A percentile compares a stretch with the other conserved stretches of the same genome.
Evolutionary conservation across 2,888 invertebrate species (phyloP).

Genomic region (Lochmaea crataegi): DNA sequence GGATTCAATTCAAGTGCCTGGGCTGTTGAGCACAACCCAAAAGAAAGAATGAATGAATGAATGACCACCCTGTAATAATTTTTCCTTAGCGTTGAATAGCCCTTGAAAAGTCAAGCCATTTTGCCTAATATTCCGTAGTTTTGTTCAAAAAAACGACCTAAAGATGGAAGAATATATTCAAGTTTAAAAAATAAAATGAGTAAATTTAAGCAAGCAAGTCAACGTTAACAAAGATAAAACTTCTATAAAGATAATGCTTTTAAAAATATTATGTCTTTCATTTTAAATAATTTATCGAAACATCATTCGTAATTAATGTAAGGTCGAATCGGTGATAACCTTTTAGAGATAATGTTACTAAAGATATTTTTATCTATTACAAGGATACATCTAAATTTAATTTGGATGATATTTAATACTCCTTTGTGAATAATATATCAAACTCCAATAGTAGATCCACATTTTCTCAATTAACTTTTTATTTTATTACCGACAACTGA

Average conservation of each 20-base stretch:
- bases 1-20: too few relatives aligned
- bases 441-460: neutral
- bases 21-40: too few relatives aligned
- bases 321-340: neutral
- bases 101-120: too few relatives aligned
- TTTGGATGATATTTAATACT: neutral
- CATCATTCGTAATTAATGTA: neutral
- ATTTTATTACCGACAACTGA: neutral
- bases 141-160: too few relatives aligned
- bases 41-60: too few relatives aligned
- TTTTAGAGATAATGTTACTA: constrained; percentile 2
- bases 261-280: constrained; percentile 5
- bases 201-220: too few relatives aligned
- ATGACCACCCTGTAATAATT: too few relatives aligned
- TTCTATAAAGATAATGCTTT: neutral
- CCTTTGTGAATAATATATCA: neutral
- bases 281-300: constrained; percentile 6
- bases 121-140: too few relatives aligned
- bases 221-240: neutral
- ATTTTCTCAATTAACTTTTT: neutral
- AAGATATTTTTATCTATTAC: constrained; percentile 9
- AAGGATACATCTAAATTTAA: neutral
- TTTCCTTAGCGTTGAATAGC: too few relatives aligned
- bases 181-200: too few relatives aligned
- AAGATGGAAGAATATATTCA: too few relatives aligned